Conservation (phyloP, 2,113 vertebrate species). For the Pantherophis guttatus region DNA sequence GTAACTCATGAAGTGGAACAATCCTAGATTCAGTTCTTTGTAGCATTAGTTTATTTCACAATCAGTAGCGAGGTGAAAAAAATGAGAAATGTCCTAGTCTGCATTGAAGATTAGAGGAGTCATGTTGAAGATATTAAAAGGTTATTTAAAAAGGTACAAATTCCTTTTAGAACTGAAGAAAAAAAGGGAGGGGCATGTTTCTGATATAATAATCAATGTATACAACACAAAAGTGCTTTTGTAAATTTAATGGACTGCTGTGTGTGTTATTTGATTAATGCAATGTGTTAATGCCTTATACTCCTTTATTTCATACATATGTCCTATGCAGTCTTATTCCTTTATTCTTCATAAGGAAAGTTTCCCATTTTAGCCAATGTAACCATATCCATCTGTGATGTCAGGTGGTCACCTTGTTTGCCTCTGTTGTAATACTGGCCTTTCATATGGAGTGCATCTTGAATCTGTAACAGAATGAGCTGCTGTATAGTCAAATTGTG, state of each 20-base stretch:
- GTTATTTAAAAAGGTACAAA: background rate
- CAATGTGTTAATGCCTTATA: constrained; percentile 75
- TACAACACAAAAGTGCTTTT: constrained; percentile 68
- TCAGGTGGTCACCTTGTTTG: constrained; percentile 60
- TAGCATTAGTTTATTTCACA: background rate
- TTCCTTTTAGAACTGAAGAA: background rate
- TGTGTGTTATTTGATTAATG: constrained; percentile 56
- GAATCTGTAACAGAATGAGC: constrained; percentile 10
- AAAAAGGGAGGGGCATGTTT: constrained; percentile 4
- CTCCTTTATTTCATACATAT: constrained; percentile 56
- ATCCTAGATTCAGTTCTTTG: background rate
- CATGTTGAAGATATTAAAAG: background rate
- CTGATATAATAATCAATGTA: constrained; percentile 3
- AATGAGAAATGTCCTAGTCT: background rate
- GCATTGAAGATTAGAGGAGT: background rate
- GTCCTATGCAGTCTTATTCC: constrained; percentile 64
- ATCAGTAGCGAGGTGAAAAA: background rate
- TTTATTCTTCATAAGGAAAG: constrained; percentile 28
- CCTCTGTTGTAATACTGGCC: constrained; percentile 61
- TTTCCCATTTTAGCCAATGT: constrained; percentile 17
- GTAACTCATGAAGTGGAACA: background rate
- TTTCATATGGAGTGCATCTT: constrained; percentile 57
- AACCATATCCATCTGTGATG: constrained; percentile 48
- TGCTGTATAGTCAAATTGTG: constrained; percentile 45
- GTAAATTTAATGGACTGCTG: constrained; percentile 59